Conservation (phyloP, 1,140 invertebrate genomes). For the Drosophila serrata region DNA sequence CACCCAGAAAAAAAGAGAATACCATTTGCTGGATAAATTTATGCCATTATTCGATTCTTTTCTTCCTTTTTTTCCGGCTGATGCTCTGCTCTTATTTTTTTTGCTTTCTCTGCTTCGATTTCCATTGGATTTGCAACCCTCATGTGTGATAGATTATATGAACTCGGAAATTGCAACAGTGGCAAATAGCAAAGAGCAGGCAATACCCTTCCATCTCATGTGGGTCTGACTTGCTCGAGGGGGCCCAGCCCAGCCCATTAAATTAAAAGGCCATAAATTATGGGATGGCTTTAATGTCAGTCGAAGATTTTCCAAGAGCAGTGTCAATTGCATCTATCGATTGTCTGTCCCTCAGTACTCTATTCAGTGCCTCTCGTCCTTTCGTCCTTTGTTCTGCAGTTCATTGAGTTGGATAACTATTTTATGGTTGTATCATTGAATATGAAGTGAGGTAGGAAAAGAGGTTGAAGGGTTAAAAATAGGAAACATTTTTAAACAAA, state of each 20-base stretch:
- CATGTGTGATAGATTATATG: constrained; percentile 76
- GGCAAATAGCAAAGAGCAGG: constrained; percentile 45
- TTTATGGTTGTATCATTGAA: constrained; percentile 67
- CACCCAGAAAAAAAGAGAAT: constrained; percentile 61
- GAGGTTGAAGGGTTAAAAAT: neutral
- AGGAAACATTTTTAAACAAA: neutral
- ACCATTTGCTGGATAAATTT: constrained; percentile 74
- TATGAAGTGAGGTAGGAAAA: constrained; percentile 12
- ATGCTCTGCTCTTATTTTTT: constrained; percentile 32
- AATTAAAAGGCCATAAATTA: constrained; percentile 85
- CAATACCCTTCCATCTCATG: constrained; percentile 56
- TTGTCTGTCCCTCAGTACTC: constrained; percentile 30
- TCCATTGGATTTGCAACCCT: constrained; percentile 65
- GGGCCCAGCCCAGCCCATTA: constrained; percentile 75
- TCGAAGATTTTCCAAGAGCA: constrained; percentile 69
- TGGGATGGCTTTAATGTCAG: constrained; percentile 71
- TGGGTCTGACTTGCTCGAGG: constrained; percentile 62
- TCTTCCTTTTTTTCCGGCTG: constrained; percentile 8
- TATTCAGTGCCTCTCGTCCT: neutral
- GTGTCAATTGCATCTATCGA: constrained; percentile 76
- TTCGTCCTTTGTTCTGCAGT: constrained; percentile 38
- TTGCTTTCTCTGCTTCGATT: constrained; percentile 25
- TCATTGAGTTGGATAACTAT: constrained; percentile 70
- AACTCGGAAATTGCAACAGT: constrained; percentile 76
- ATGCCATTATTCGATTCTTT: constrained; percentile 54